Evolutionary conservation across 2,113 vertebrate species (phyloP).

Genomic region (Nyctereutes procyonoides): DNA sequence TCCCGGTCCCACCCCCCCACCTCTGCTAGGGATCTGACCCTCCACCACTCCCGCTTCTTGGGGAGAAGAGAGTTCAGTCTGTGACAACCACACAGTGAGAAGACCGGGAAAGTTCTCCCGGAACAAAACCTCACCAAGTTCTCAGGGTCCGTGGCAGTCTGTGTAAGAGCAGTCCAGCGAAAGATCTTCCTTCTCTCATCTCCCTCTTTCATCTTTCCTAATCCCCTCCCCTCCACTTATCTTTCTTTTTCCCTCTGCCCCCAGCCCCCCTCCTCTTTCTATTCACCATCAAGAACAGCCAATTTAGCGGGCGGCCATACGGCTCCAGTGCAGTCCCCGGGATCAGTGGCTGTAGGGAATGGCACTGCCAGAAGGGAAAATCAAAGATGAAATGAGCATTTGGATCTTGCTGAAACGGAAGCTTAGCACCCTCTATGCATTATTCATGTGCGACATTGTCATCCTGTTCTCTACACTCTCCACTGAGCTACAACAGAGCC

Average conservation of each 20-base stretch:
- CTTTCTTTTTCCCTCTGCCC: constrained; percentile 72
- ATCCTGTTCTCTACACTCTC: constrained; percentile 56
- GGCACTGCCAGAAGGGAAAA: constrained; percentile 55
- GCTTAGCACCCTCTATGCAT: constrained; percentile 54
- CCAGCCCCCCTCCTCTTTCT: constrained; percentile 46
- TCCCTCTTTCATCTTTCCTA: constrained; percentile 79
- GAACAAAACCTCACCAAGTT: constrained; percentile 78
- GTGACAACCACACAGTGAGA: constrained; percentile 67
- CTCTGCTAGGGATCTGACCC: background rate
- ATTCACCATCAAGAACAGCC: constrained; percentile 75
- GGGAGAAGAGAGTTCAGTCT: constrained; percentile 69
- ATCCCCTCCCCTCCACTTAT: constrained; percentile 80
- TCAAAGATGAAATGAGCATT: constrained; percentile 71
- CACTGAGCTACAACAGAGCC: constrained; percentile 41
- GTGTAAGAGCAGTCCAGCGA: constrained; percentile 58
- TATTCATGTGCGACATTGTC: constrained; percentile 54
- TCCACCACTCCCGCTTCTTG: background rate
- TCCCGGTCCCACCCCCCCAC: background rate
- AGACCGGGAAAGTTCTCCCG: constrained; percentile 68
- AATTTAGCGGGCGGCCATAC: constrained; percentile 60
- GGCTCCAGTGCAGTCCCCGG: constrained; percentile 43
- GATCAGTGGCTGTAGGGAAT: constrained; percentile 64
- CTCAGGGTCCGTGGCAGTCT: constrained; percentile 64
- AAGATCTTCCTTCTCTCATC: constrained; percentile 83
- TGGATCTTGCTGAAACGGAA: constrained; percentile 46